phyloP scores from a whole-genome alignment of 1,140 invertebrate species.

The Anoplolepis gracilipes region DNA sequence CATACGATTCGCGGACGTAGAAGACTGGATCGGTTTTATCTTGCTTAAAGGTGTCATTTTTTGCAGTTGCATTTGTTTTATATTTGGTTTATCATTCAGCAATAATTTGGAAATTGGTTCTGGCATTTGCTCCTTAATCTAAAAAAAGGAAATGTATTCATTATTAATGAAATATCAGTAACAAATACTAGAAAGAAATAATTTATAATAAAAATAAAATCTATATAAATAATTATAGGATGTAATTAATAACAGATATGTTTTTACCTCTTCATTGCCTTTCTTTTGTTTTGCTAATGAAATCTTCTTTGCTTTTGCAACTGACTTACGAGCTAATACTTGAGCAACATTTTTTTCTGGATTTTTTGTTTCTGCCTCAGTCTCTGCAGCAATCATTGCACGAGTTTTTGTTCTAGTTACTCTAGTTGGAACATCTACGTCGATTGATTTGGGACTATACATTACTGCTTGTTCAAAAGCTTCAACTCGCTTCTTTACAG shows the following conservation, averaged over 20 bases:
- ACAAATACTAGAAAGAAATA: not conserved
- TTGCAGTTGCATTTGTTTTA: constrained; percentile 62
- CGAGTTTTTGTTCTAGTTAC: constrained; percentile 84
- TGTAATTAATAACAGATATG: constrained; percentile 43
- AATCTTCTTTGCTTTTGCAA: constrained; percentile 81
- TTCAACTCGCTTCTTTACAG: constrained; percentile 88
- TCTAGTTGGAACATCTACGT: constrained; percentile 70
- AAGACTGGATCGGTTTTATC: constrained; percentile 71
- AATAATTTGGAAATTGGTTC: constrained; percentile 62
- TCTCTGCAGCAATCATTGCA: constrained; percentile 75
- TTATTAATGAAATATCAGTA: not conserved
- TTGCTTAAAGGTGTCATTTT: constrained; percentile 81
- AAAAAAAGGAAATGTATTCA: constrained; percentile 40
- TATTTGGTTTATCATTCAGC: constrained; percentile 65
- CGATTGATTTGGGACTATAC: constrained; percentile 73
- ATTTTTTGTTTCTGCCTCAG: constrained; percentile 13
- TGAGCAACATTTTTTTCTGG: constrained; percentile 64
- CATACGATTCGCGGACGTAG: constrained; percentile 76
- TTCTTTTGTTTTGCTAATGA: constrained; percentile 77
- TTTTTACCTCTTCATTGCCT: constrained; percentile 75
- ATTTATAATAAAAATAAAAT: constrained; percentile 17
- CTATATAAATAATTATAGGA: constrained; percentile 5
- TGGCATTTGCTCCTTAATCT: constrained; percentile 68
- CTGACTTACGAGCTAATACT: constrained; percentile 79
- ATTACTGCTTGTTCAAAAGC: constrained; percentile 87